Base-by-base conservation (phyloP, 2,888 invertebrate species). In the Diaperis boleti region DNA sequence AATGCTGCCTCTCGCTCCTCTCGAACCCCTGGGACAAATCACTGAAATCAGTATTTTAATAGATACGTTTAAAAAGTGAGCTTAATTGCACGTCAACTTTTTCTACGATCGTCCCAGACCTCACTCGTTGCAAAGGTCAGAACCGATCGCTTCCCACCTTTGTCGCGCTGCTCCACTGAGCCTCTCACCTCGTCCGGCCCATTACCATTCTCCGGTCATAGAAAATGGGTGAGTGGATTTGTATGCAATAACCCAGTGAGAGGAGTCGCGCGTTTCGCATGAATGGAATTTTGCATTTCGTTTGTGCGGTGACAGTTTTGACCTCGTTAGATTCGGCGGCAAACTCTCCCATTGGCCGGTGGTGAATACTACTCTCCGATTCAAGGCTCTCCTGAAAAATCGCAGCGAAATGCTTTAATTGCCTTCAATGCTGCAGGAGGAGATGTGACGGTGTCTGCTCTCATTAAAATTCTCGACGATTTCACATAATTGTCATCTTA, bases 201-300 rank as follows among this genome's bases (percentile, higher is more conserved):
- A 59, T 60, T 52, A n/a, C n/a, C n/a, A 52, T 52, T 50, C 44
- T 60, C 42, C 20, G 14, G 14, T 35, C 18, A 44, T 47, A 49
- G 31, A 39, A 47, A 59, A 59, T 39, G 26, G 57, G 35, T 33
- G 49, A 54, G 55, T 44, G 10, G 44, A 8, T 59, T 59, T 47
- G 39, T 50, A 42, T 31, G 35, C 29, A 31, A 20, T 39, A 59
- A 41, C 42, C 55, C 29, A 55, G 42, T 55, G 44, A 55, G 42
- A 55, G 39, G n/a, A 55, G 42, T 44, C 55, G 55, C 55, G 20
- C 31, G 55, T 44, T 55, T 41, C 55, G 42, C 45, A 44, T 62
- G 62, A 62, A 62, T 57, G 56, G 62, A 61, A 61, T 56, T 62
- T 57, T 62, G 56, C 62, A 62, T 57, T 62, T 39, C 41, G 31